phyloP scores from a whole-genome alignment of 2,888 invertebrate species.

The Polymixis lichenea region DNA sequence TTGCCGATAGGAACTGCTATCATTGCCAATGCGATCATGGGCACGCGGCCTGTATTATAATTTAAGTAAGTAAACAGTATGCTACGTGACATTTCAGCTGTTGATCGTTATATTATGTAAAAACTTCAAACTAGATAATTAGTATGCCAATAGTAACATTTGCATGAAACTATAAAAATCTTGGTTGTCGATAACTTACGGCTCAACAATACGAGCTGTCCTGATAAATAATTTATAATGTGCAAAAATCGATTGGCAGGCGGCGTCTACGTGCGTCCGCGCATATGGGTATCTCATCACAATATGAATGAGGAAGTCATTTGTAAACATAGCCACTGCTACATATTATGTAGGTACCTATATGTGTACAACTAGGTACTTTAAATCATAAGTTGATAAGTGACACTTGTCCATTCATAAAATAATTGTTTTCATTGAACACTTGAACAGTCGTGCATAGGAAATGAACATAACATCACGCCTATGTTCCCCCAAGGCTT shows the following conservation, averaged over 20 bases:
- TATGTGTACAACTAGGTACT: slow-evolving; percentile 23
- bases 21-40: too few relatives aligned
- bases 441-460: neutral
- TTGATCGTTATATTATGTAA: slow-evolving; percentile 1
- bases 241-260: slow-evolving; percentile 56
- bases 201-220: slow-evolving; percentile 31
- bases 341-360: neutral
- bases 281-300: slow-evolving; percentile 39
- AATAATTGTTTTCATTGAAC: neutral
- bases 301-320: slow-evolving; percentile 56
- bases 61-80: neutral
- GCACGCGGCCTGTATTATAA: neutral
- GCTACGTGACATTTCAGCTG: neutral
- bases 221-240: slow-evolving; percentile 61
- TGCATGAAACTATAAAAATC: slow-evolving; percentile 41
- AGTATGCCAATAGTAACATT: slow-evolving; percentile 24
- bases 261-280: slow-evolving; percentile 45
- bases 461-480: neutral
- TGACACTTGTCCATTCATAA: slow-evolving; percentile 39
- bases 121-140: slow-evolving; percentile 12
- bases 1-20: too few relatives aligned
- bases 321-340: slow-evolving; percentile 40
- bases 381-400: slow-evolving; percentile 31
- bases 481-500: neutral
- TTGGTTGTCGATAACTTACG: slow-evolving; percentile 13